phyloP scores from a whole-genome alignment of 1,140 invertebrate species.

The Pseudachorutes palmiensis region DNA sequence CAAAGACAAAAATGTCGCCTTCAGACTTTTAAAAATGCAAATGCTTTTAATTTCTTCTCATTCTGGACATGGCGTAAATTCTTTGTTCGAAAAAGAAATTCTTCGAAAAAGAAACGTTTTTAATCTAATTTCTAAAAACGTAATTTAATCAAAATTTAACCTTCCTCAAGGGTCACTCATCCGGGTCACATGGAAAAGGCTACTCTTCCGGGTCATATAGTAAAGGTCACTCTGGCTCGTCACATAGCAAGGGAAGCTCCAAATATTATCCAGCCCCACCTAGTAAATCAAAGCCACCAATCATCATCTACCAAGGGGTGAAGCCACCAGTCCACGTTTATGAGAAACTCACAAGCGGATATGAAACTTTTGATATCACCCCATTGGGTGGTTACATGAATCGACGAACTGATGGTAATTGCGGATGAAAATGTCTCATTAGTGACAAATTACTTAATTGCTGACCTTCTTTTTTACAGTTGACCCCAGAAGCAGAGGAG shows the following conservation, averaged over 20 bases:
- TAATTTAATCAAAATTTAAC: no score
- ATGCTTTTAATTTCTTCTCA: no score
- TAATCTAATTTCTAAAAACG: no score
- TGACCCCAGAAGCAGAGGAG: not conserved
- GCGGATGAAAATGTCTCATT: not conserved
- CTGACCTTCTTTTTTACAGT: not conserved
- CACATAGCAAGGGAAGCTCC: not conserved
- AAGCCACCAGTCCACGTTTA: slow-evolving; percentile 44
- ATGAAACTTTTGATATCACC: not conserved
- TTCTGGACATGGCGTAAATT: no score
- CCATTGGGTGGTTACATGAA: not conserved
- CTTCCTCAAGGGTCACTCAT: not conserved
- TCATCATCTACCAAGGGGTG: slow-evolving; percentile 46
- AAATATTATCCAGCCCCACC: not conserved
- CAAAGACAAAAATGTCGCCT: no score
- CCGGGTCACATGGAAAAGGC: not conserved
- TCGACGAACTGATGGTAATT: not conserved
- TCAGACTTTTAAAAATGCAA: no score
- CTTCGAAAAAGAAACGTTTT: no score
- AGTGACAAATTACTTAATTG: not conserved
- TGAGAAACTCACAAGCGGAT: slow-evolving; percentile 29
- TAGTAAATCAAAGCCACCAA: slow-evolving; percentile 45
- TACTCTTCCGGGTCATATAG: no score
- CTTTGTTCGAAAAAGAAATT: no score
- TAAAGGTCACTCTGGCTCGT: no score